These are phyloP conservation scores for Benthosema pterotum DNA, from an alignment of 2,797 vertebrate genomes.

Conservation along the genomic window DNA sequence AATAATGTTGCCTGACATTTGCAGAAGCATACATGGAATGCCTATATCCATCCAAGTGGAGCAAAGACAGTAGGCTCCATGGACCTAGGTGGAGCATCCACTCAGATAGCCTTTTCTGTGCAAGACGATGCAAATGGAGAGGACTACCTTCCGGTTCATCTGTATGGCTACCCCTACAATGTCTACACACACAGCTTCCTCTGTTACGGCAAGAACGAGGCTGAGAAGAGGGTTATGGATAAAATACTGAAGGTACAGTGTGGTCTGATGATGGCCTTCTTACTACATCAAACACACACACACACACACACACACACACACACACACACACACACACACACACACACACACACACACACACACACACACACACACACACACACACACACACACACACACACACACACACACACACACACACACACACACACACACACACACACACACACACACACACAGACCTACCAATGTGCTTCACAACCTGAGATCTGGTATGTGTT, in stretches of 20 bases:
- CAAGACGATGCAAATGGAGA: slow-evolving; percentile 48
- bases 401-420: no score
- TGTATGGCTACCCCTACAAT: slow-evolving; percentile 90
- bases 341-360: no score
- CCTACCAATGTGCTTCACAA: no score
- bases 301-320: no score
- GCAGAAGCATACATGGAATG: slow-evolving; percentile 88
- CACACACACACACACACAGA: no score
- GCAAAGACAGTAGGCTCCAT: slow-evolving; percentile 87
- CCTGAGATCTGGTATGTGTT: no score
- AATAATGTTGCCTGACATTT: slow-evolving; percentile 15
- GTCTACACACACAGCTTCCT: slow-evolving; percentile 95
- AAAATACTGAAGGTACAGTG: slow-evolving; percentile 81
- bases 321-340: no score
- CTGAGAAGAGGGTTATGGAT: slow-evolving; percentile 86
- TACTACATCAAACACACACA: no score
- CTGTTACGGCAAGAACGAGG: slow-evolving; percentile 94
- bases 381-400: no score
- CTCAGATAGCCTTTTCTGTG: slow-evolving; percentile 90
- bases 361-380: no score
- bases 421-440: no score
- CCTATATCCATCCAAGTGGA: slow-evolving; percentile 80
- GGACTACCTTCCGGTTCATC: slow-evolving; percentile 65
- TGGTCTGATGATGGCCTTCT: no score
- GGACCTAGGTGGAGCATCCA: slow-evolving; percentile 95